phyloP scores from a whole-genome alignment of 2,797 vertebrate species.

The Acanthornis magna region DNA sequence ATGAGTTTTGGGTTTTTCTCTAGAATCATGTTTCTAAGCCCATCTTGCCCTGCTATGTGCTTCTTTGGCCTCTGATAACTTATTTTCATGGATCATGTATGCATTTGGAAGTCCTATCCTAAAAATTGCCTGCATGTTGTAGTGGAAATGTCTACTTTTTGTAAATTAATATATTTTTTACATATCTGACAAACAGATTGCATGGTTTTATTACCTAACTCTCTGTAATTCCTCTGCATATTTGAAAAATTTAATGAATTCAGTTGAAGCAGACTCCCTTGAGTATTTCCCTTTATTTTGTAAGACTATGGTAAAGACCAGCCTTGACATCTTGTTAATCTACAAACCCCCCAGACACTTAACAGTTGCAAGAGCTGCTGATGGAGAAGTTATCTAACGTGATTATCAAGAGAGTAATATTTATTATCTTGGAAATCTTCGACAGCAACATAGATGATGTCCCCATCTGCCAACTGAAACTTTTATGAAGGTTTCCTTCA shows the following conservation, averaged over 20 bases:
- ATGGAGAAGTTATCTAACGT: conserved; percentile 31
- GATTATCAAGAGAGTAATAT: conserved; percentile 19
- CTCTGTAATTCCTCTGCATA: conserved; percentile 59
- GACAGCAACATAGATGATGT: background rate
- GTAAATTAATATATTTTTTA: conserved; percentile 39
- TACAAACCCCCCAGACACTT: background rate
- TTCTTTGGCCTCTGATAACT: background rate
- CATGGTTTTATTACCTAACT: conserved; percentile 52
- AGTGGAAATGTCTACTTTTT: conserved; percentile 9
- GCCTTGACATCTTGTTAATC: conserved; percentile 39
- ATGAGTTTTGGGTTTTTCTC: background rate
- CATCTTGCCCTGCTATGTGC: background rate
- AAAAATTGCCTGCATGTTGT: background rate
- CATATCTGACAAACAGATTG: conserved; percentile 32
- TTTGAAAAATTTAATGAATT: conserved; percentile 64
- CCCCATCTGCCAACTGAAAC: background rate
- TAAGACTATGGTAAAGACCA: conserved; percentile 29
- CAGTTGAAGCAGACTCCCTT: background rate
- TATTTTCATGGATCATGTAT: background rate
- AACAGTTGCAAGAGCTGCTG: conserved; percentile 2
- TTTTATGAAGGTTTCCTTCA: background rate
- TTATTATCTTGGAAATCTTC: conserved; percentile 17
- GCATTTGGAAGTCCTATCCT: background rate
- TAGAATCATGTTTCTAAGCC: background rate
- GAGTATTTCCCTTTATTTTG: conserved; percentile 14